Base-by-base conservation (phyloP, 2,797 vertebrate genomes). In the Acanthiza pusilla region DNA sequence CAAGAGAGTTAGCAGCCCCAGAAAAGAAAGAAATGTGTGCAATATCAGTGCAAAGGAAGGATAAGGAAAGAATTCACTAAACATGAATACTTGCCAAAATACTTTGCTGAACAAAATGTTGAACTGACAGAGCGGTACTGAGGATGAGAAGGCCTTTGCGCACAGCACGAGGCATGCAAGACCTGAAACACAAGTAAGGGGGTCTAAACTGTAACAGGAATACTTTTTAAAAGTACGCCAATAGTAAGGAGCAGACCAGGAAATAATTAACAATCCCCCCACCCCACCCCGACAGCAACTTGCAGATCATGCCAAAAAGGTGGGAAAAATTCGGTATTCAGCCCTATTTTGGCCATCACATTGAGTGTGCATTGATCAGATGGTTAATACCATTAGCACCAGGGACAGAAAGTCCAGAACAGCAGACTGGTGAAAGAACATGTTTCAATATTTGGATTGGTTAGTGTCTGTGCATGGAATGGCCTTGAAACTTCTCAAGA, bases 231-330 rank as follows among this genome's bases (percentile, higher is more conserved):
- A 25, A 45, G 6, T 34, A 43, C 8, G 19, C 1, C 34, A 60
- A 17, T 29, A 63, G 2, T 45, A 32, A 70, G 19, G 7, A 43
- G 36, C 63, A 71, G 18, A 63, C 3, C 8, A 57, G 55, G 15
- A 50, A 75, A 61, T 40, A 38, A 51, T 32, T 62, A 40, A 8
- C 42, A 45, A 13, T 11, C 23, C 3, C 10, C 3, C 11, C 14
- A 7, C 2, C 1, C 0, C 9, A 10, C 1, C 1, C 6, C 29
- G 34, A 3, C 5, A 75, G 9, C 16, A 60, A 29, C 30, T 25
- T 53, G 13, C 13, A 73, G 29, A 16, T 57, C 21, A 32, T 43
- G 11, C 12, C 63, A 65, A 54, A 77, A 91, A 72, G 11, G 10
- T 61, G 23, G 10, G 27, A 85, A 26, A 62, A 34, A 1, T 4